Evolutionary conservation across 2,888 invertebrate genomes (phyloP).

Genomic region (Galerucella pusilla): DNA sequence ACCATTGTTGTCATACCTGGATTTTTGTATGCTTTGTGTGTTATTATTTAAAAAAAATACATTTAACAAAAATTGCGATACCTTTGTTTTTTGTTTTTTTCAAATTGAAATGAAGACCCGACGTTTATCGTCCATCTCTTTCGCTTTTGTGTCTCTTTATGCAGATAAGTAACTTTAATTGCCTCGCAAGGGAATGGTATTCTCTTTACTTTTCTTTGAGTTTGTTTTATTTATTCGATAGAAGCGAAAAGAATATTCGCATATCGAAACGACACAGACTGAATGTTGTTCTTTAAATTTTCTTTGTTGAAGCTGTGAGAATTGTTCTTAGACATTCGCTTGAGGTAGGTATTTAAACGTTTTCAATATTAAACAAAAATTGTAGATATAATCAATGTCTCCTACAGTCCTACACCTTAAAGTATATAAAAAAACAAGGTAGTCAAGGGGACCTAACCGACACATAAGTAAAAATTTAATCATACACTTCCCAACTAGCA

Average conservation of each 20-base stretch:
- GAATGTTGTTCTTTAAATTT: conserved; percentile 4
- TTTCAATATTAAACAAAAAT: not conserved
- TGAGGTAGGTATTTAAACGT: not conserved
- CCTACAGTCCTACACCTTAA: too few species aligned
- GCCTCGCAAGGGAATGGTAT: conserved; percentile 43
- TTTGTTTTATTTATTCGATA: conserved; percentile 34
- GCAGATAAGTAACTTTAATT: conserved; percentile 65
- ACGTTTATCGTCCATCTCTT: conserved; percentile 41
- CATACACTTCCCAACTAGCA: too few species aligned
- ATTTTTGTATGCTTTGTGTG: too few species aligned
- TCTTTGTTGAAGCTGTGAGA: conserved; percentile 12
- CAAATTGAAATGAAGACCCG: not conserved
- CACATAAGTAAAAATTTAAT: too few species aligned
- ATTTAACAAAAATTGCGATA: conserved; percentile 7
- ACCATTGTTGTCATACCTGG: too few species aligned
- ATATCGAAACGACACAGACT: conserved; percentile 8
- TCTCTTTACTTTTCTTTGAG: conserved; percentile 36
- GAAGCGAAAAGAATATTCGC: conserved; percentile 27
- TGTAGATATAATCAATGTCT: too few species aligned
- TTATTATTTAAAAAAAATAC: too few species aligned
- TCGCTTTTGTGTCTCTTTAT: conserved; percentile 60
- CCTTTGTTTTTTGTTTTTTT: not conserved
- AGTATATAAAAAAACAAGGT: too few species aligned
- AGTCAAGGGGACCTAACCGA: too few species aligned
- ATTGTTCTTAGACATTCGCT: not conserved